Evolutionary conservation across 2,888 invertebrate species (phyloP).

Genomic region (Pteria penguin): DNA sequence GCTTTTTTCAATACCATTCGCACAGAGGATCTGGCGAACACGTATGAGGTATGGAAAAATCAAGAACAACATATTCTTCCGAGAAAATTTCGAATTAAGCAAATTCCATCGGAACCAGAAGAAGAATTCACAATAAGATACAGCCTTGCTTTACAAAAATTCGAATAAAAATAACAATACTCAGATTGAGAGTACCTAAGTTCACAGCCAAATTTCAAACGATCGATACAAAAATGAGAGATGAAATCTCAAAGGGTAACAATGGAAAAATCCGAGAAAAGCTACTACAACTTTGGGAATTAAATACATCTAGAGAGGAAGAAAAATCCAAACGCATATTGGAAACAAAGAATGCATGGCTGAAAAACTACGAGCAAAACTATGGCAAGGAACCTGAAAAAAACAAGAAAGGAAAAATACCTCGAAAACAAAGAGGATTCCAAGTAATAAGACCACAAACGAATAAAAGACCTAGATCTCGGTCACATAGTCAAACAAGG

Average conservation of each 20-base stretch:
- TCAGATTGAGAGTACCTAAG: conserved; percentile 22
- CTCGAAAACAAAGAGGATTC: no score
- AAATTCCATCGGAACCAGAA: conserved; percentile 13
- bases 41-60: conserved; percentile 26
- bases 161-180: conserved; percentile 20
- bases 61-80: conserved; percentile 9
- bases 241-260: not conserved
- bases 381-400: no score
- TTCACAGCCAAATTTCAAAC: conserved; percentile 1
- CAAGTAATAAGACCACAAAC: no score
- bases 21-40: conserved; percentile 9
- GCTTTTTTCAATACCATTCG: conserved; percentile 23
- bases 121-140: conserved; percentile 9
- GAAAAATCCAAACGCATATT: conserved; percentile 17
- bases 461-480: no score
- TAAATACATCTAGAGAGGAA: conserved; percentile 7
- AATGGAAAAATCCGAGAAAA: conserved; percentile 4
- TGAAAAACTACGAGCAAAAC: no score
- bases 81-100: conserved; percentile 21
- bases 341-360: no score
- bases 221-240: not conserved
- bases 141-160: conserved; percentile 10
- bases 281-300: conserved; percentile 15
- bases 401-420: no score
- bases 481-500: no score